Base-by-base conservation (phyloP, 2,113 vertebrate genomes). In the Lagopus muta region DNA sequence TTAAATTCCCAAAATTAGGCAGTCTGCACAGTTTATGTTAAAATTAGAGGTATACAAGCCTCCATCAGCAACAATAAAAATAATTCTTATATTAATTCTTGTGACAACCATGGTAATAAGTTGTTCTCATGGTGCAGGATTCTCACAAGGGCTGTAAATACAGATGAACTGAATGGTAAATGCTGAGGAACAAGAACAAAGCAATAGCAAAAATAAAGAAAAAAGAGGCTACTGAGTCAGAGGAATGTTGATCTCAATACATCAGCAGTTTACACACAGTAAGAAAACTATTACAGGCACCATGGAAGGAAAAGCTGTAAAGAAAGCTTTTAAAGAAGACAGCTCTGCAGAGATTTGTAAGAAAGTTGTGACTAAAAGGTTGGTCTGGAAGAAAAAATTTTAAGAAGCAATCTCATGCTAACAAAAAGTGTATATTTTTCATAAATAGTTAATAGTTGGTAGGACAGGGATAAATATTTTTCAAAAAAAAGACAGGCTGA, bases 361-460 rank as follows among this genome's bases (percentile, higher is more conserved):
- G 36, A 66, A 84, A 57, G 52, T 50, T 15, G 32, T 30, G 24
- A 6, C 16, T 75, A 85, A 25, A 75, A 50, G 21, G 20, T 20
- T 77, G 30, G 8, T 38, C 55, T 21, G 30, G 28, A 22, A 84
- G 16, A 50, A 66, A 55, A 65, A 87, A 48, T 10, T 19, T 6
- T 30, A 48, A 67, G 15, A 27, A 48, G 18, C 10, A 69, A 36
- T 17, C 13, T 52, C 21, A n/a, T 0, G 0, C 14, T 50, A 67
- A 48, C 2, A 72, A 76, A 67, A 28, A 8, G 3, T 1, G 10
- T 12, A 0, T 22, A 7, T 61, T 75, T 54, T 79, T 79, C 18
- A 73, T 30, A 85, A 82, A 12, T 5, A 76, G 21, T 21, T 28
- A 50, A 16, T 34, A n/a, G 34, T 38, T 64, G 10, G 8, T 67